phyloP scores from a whole-genome alignment of 2,888 invertebrate genomes.

The Pterostichus madidus region DNA sequence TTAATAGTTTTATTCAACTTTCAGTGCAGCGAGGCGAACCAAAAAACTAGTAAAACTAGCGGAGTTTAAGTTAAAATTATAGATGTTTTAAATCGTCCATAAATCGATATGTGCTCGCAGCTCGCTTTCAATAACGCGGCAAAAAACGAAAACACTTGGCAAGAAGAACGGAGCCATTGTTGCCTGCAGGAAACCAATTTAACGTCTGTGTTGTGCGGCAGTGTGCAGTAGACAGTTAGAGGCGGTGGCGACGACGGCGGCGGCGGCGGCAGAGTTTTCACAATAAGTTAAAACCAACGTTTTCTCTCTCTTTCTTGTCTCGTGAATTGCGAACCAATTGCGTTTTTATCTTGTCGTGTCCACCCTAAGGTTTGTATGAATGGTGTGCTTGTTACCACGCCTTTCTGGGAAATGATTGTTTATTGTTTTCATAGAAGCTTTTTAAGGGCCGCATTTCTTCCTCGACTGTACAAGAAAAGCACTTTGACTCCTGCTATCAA shows the following conservation, averaged over 20 bases:
- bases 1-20: slow-evolving; percentile 54
- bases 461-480: not conserved
- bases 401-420: slow-evolving; percentile 29
- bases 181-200: slow-evolving; percentile 60
- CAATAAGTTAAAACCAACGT: slow-evolving; percentile 56
- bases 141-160: slow-evolving; percentile 59
- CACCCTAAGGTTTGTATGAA: slow-evolving; percentile 47
- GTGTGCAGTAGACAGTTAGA: slow-evolving; percentile 50
- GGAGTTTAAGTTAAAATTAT: slow-evolving; percentile 57
- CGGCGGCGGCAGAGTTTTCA: slow-evolving; percentile 35
- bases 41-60: slow-evolving; percentile 47
- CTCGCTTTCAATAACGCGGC: slow-evolving; percentile 56
- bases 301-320: slow-evolving; percentile 51
- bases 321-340: slow-evolving; percentile 54
- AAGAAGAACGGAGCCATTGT: slow-evolving; percentile 58
- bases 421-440: slow-evolving; percentile 5
- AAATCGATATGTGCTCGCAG: slow-evolving; percentile 55
- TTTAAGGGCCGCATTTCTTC: slow-evolving; percentile 28
- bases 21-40: slow-evolving; percentile 16
- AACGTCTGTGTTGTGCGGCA: slow-evolving; percentile 48
- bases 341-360: slow-evolving; percentile 54
- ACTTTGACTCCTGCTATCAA: too few relatives aligned
- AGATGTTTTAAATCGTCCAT: slow-evolving; percentile 59
- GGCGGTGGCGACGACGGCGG: not conserved
- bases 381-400: slow-evolving; percentile 14